Evolutionary conservation across 2,797 vertebrate genomes (phyloP).

Genomic region (Anas acuta): DNA sequence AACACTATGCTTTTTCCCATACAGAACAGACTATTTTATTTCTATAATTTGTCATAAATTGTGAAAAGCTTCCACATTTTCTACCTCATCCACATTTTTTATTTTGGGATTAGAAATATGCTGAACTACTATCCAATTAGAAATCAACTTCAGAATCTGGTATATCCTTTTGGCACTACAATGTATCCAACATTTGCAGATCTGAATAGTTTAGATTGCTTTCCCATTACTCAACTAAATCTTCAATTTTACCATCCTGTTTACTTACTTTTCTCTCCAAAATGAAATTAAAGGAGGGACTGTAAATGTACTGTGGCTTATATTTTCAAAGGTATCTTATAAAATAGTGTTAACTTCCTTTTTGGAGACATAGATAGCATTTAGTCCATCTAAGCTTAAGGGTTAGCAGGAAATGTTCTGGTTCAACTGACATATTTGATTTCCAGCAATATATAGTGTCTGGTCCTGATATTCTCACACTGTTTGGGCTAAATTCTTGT

Average conservation of each 20-base stretch:
- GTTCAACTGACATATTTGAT: not conserved
- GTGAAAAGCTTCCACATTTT: not conserved
- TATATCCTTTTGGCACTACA: not conserved
- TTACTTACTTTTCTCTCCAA: not conserved
- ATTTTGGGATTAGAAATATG: not conserved
- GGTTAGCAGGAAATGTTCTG: not conserved
- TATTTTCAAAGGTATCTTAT: not conserved
- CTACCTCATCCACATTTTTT: not conserved
- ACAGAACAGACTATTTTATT: not conserved
- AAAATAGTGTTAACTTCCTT: not conserved
- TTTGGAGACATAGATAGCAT: not conserved
- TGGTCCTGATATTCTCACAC: not conserved
- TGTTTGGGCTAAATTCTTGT: not conserved
- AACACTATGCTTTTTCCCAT: not conserved
- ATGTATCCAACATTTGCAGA: not conserved
- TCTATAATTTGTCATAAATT: not conserved
- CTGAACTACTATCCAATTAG: not conserved
- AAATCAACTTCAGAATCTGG: not conserved
- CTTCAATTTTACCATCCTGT: not conserved
- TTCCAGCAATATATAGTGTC: not conserved
- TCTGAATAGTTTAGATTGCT: not conserved
- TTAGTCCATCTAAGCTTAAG: not conserved
- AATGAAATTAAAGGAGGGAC: not conserved
- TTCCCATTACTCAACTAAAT: not conserved
- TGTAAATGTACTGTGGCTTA: not conserved